phyloP scores from a whole-genome alignment of 1,140 invertebrate genomes.

The Drosophila kurseongensis region DNA sequence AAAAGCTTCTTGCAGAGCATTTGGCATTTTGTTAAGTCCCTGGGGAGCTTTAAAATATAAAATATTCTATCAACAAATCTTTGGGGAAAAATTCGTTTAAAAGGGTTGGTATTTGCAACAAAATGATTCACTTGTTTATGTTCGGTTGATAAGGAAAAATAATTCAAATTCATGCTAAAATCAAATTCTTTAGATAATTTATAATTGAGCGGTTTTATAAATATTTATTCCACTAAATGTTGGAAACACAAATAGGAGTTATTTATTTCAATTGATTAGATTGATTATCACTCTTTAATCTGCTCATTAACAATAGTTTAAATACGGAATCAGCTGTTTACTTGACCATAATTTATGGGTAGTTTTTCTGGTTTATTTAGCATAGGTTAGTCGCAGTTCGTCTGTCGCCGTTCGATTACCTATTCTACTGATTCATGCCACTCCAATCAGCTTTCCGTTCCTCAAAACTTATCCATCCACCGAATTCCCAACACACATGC shows the following conservation, averaged over 20 bases:
- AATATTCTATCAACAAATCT: background rate
- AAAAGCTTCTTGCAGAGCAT: too few relatives aligned
- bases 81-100: background rate
- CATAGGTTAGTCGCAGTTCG: background rate
- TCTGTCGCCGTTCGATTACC: too few relatives aligned
- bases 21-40: background rate
- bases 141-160: background rate
- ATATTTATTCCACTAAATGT: background rate
- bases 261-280: background rate
- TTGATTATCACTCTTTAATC: background rate
- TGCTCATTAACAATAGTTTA: background rate
- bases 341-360: background rate
- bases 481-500: slow-evolving; percentile 21
- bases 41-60: background rate
- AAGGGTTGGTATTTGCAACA: background rate
- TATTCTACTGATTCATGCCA: background rate
- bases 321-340: background rate
- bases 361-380: background rate
- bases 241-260: background rate
- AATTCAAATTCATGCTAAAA: background rate
- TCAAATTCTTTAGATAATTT: background rate
- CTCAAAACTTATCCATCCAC: slow-evolving; percentile 26
- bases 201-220: background rate
- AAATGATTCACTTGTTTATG: background rate
- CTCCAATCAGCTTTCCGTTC: slow-evolving; percentile 3